phyloP scores from a whole-genome alignment of 2,113 vertebrate genomes.

The Zeus faber region DNA sequence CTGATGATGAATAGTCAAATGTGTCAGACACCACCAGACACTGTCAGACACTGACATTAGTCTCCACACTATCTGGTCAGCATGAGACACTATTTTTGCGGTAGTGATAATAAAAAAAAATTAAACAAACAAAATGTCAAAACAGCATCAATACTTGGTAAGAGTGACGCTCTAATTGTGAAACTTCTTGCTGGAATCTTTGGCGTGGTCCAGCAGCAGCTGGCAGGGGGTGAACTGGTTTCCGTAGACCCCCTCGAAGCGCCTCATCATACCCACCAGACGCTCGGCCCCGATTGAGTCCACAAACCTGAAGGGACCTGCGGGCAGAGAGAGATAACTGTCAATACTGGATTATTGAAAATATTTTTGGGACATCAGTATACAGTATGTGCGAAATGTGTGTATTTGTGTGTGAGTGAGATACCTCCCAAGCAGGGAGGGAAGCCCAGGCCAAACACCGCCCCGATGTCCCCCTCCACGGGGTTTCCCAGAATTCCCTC shows the following conservation, averaged over 20 bases:
- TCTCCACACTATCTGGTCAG: too few relatives aligned
- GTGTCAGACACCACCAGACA: too few relatives aligned
- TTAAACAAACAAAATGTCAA: too few relatives aligned
- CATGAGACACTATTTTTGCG: too few relatives aligned
- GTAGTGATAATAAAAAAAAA: too few relatives aligned
- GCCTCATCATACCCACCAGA: slow-evolving; percentile 86
- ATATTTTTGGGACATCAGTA: neutral
- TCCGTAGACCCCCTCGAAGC: slow-evolving; percentile 85
- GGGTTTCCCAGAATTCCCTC: slow-evolving; percentile 82
- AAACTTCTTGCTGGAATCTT: slow-evolving; percentile 84
- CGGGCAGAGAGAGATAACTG: neutral
- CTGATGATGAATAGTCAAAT: too few relatives aligned
- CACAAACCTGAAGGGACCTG: slow-evolving; percentile 91
- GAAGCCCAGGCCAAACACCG: slow-evolving; percentile 85
- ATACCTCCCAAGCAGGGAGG: slow-evolving; percentile 84
- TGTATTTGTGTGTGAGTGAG: neutral
- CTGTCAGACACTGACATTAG: too few relatives aligned
- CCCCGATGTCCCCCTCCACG: slow-evolving; percentile 85
- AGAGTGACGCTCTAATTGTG: slow-evolving; percentile 78
- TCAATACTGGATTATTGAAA: too few relatives aligned
- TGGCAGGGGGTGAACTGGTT: slow-evolving; percentile 90
- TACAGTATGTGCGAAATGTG: neutral
- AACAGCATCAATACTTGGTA: too few relatives aligned
- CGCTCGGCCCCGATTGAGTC: slow-evolving; percentile 85
- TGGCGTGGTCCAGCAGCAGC: slow-evolving; percentile 90